phyloP scores from a whole-genome alignment of 2,797 vertebrate genomes.

The Pitangus sulphuratus region DNA sequence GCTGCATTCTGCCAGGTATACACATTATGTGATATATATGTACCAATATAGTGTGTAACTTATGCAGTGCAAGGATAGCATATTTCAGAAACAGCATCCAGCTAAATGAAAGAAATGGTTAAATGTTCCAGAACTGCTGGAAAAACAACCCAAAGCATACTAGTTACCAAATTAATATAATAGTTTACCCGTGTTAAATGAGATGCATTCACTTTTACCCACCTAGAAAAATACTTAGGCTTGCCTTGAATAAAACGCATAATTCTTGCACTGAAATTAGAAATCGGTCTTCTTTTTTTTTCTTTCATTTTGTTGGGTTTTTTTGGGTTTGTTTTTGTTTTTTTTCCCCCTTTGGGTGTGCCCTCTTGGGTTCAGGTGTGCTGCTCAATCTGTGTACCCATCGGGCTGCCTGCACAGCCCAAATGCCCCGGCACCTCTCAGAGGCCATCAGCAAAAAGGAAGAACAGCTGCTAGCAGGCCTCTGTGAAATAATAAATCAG shows the following conservation, averaged over 20 bases:
- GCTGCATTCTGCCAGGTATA: background rate
- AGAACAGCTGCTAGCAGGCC: background rate
- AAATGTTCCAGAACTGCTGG: background rate
- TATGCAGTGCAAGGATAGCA: background rate
- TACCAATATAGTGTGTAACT: background rate
- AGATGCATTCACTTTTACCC: background rate
- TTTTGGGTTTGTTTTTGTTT: too few species aligned
- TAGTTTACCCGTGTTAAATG: background rate
- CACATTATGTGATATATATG: fast-evolving
- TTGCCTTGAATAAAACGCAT: background rate
- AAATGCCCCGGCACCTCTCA: background rate
- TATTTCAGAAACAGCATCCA: background rate
- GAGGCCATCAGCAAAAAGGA: background rate
- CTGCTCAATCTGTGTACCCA: background rate
- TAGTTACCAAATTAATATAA: background rate
- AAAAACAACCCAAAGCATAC: background rate
- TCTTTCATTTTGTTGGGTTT: background rate
- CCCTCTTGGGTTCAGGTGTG: background rate
- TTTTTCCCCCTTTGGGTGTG: too few species aligned
- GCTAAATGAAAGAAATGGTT: background rate
- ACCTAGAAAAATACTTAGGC: background rate
- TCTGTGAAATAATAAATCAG: background rate
- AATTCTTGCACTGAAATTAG: background rate
- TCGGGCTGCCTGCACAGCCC: background rate
- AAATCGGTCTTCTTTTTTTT: background rate